Percentiles rank a stretch among this genome's conserved stretches.
These are phyloP conservation scores for Tinea trinotella DNA, from an alignment of 2,888 invertebrate species.

Conservation along the genomic window DNA sequence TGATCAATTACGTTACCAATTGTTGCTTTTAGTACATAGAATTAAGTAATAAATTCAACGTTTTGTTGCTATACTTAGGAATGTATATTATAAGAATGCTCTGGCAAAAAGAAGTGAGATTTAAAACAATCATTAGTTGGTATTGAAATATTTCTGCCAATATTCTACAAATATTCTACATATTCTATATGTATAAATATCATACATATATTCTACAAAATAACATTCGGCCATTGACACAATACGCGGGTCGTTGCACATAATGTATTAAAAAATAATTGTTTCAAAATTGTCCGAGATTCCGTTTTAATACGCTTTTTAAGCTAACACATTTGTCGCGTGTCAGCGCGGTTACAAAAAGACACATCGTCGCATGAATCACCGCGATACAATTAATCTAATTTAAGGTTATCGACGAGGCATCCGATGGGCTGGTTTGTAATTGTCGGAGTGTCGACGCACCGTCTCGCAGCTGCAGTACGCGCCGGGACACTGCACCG, in stretches of 20 bases:
- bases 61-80: neutral
- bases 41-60: neutral
- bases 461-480: slow-evolving; percentile 57
- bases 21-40: neutral
- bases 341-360: slow-evolving; percentile 50
- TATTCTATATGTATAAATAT: too few species aligned
- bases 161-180: neutral
- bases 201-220: too few species aligned
- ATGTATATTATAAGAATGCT: neutral
- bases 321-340: slow-evolving; percentile 53
- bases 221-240: slow-evolving; percentile 15
- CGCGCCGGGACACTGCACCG: slow-evolving; percentile 29
- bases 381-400: slow-evolving; percentile 69
- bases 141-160: neutral
- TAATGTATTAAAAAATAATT: slow-evolving; percentile 13
- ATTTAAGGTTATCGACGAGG: slow-evolving; percentile 68
- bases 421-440: slow-evolving; percentile 39
- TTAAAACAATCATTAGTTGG: neutral
- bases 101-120: neutral
- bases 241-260: slow-evolving; percentile 15
- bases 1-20: neutral
- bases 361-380: slow-evolving; percentile 41
- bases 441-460: slow-evolving; percentile 42
- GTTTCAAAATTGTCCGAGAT: neutral
- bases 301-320: slow-evolving; percentile 26